phyloP scores from a whole-genome alignment of 2,797 vertebrate genomes.

The Syngnathus rostellatus region DNA sequence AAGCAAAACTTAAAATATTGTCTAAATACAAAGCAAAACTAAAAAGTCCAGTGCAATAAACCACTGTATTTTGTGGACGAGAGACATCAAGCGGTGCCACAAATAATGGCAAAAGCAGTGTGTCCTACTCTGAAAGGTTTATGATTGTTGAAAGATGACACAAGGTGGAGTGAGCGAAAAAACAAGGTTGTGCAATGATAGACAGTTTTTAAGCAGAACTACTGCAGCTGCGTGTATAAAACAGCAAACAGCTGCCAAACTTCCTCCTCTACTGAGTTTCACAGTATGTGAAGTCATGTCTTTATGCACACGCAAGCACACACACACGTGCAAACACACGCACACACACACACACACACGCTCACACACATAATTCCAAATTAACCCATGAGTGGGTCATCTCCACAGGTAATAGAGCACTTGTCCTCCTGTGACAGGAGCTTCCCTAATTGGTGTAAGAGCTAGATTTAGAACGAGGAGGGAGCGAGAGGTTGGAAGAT shows the following conservation, averaged over 20 bases:
- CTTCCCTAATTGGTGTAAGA: slow-evolving; percentile 26
- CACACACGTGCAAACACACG: not conserved
- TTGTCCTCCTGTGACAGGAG: slow-evolving; percentile 22
- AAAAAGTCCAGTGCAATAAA: too few relatives aligned
- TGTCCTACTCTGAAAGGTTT: too few relatives aligned
- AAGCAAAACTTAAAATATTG: too few relatives aligned
- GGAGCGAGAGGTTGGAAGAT: slow-evolving; percentile 2
- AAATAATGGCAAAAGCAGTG: too few relatives aligned
- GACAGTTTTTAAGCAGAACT: not conserved
- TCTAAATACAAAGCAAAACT: too few relatives aligned
- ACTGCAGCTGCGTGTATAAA: not conserved
- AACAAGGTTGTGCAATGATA: not conserved
- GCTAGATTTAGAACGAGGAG: slow-evolving; percentile 12
- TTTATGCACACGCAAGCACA: not conserved
- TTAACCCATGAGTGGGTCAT: slow-evolving; percentile 11
- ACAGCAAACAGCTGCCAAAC: not conserved
- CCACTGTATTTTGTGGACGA: too few relatives aligned
- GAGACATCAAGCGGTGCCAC: too few relatives aligned
- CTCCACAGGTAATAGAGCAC: slow-evolving; percentile 22
- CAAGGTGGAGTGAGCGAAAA: too few relatives aligned
- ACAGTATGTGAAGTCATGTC: not conserved
- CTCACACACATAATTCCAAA: not conserved
- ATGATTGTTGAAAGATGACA: too few relatives aligned
- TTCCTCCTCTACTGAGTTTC: not conserved
- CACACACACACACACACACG: not conserved